phyloP scores from a whole-genome alignment of 1,140 invertebrate genomes.

The Uloborus diversus region DNA sequence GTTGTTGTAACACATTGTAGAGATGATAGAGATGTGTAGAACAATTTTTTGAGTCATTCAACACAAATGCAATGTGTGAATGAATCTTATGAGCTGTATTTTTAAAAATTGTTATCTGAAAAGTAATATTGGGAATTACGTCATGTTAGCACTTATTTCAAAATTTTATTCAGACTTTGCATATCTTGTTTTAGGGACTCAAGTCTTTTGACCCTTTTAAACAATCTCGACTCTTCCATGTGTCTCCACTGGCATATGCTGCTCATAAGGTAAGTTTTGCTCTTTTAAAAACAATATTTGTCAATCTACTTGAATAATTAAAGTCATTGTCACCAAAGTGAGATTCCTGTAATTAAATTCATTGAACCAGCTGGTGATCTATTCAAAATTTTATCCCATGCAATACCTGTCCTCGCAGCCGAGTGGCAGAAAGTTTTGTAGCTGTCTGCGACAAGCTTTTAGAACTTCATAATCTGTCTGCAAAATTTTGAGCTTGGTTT shows the following conservation, averaged over 20 bases:
- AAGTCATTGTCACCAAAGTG: background rate
- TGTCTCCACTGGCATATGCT: slow-evolving; percentile 32
- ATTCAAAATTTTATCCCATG: background rate
- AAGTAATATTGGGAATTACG: too few relatives aligned
- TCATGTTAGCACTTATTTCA: too few relatives aligned
- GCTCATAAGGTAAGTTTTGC: slow-evolving; percentile 29
- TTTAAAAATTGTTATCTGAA: too few relatives aligned
- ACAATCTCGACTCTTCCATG: slow-evolving; percentile 31
- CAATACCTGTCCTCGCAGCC: background rate
- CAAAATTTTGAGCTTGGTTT: too few relatives aligned
- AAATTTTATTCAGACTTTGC: too few relatives aligned
- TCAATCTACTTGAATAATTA: background rate
- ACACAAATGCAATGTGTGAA: too few relatives aligned
- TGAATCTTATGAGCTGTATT: too few relatives aligned
- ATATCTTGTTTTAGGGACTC: background rate
- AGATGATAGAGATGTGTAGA: too few relatives aligned
- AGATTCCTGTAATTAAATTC: background rate
- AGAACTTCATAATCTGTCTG: too few relatives aligned
- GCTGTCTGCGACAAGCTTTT: too few relatives aligned
- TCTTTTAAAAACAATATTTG: background rate
- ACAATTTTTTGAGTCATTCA: too few relatives aligned
- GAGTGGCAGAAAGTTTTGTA: background rate
- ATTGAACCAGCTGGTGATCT: background rate
- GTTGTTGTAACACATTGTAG: too few relatives aligned
- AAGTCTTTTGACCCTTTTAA: slow-evolving; percentile 8